Base-by-base conservation (phyloP, 1,140 invertebrate genomes). In the Homalodisca vitripennis region DNA sequence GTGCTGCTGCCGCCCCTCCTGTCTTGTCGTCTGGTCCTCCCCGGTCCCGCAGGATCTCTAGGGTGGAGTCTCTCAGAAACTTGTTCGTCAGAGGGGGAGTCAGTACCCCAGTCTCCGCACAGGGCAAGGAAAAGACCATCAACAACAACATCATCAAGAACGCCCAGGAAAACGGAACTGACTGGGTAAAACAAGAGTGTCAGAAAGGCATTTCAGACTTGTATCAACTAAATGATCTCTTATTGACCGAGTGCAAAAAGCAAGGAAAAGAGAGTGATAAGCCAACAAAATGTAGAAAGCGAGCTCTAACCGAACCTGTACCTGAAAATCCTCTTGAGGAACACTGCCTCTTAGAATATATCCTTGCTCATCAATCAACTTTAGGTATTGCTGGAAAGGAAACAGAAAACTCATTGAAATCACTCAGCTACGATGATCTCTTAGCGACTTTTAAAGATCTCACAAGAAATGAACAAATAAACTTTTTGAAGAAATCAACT, bases 11-110 rank as follows among this genome's bases (percentile, higher is more conserved):
- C n/a, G 22, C 55, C 62, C 66, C 72, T 17, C 30, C 72, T 2
- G 62, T 66, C 3, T 41, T 30, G 12, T 60, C 66, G n/a, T 55
- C 68, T 2, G 30, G 22, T 26, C 3, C 67, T 3, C 68, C 75
- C 17, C 80, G 78, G 27, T 75, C 76, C 72, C 81, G 82, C 74
- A 81, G 82, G 74, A 78, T 86, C 10, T 83, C 84, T 12, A 77
- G 85, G 29, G 84, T 87, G 3, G 84, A 86, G 76, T 86, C 84
- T 0, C 72, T 87, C 30, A 75, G 85, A 72, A 84, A 84, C 72
- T 74, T 87, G 24, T 85, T 85, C 74, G 72, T 70, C 12, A 70
- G 74, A 31, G 73, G 71, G 17, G 70, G 77, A 75, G 10, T 75
- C 73, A 10, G 72, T 65, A 31, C 76, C 74, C 24, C 65, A 66